A percentile compares a stretch with the other conserved stretches of the same genome.
These are phyloP conservation scores for Maccullochella peelii DNA, from an alignment of 2,113 vertebrate species.

Conservation along the genomic window DNA sequence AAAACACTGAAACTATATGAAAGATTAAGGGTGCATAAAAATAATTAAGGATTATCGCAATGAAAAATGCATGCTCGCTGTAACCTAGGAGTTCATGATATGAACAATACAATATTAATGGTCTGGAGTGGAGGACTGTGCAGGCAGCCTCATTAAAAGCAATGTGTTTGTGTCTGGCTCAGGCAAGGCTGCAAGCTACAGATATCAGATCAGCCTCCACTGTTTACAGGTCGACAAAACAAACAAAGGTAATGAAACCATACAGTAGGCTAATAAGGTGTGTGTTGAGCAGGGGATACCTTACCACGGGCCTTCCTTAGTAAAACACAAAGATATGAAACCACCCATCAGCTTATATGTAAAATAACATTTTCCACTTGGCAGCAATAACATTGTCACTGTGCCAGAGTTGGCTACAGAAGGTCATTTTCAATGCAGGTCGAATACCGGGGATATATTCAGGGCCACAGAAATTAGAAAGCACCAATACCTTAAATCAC, in stretches of 20 bases:
- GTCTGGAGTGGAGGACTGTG: slow-evolving; percentile 74
- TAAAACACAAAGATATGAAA: slow-evolving; percentile 36
- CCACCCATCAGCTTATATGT: not conserved
- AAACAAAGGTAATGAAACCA: slow-evolving; percentile 73
- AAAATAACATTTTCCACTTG: slow-evolving; percentile 20
- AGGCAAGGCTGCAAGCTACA: slow-evolving; percentile 72
- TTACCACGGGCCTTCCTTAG: slow-evolving; percentile 20
- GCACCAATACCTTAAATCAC: slow-evolving; percentile 80
- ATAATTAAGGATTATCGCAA: slow-evolving; percentile 85
- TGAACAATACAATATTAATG: slow-evolving; percentile 85
- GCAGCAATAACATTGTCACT: not conserved
- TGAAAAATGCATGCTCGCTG: slow-evolving; percentile 83
- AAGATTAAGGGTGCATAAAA: slow-evolving; percentile 85
- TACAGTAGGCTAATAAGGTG: slow-evolving; percentile 35
- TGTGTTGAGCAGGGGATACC: slow-evolving; percentile 15
- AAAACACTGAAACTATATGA: slow-evolving; percentile 84
- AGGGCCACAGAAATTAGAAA: slow-evolving; percentile 71
- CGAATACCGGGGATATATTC: slow-evolving; percentile 68
- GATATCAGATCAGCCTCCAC: slow-evolving; percentile 75
- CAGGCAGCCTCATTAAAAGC: slow-evolving; percentile 77
- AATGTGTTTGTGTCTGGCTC: slow-evolving; percentile 73
- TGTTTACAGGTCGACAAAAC: slow-evolving; percentile 70
- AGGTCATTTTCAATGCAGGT: slow-evolving; percentile 73
- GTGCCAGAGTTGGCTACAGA: slow-evolving; percentile 9
- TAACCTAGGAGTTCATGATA: slow-evolving; percentile 85